A percentile compares a stretch with the other conserved stretches of the same genome.
Conservation (phyloP, 2,888 invertebrate genomes). For the Heteromyza rotundicornis region DNA sequence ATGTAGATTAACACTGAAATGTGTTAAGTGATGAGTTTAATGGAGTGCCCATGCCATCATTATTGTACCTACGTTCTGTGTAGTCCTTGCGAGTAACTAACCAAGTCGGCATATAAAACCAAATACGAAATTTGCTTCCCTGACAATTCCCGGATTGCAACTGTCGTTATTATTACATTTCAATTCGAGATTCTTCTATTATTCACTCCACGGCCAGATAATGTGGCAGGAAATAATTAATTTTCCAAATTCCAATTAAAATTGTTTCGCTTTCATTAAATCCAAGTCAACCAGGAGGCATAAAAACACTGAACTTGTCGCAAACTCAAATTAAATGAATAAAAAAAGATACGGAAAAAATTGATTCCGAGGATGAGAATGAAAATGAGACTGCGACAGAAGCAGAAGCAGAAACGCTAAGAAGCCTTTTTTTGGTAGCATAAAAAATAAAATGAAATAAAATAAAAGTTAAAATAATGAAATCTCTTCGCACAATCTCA, state of each 20-base stretch:
- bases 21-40: too few relatives aligned
- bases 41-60: too few relatives aligned
- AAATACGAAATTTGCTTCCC: too few relatives aligned
- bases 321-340: background rate
- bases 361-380: background rate
- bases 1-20: too few relatives aligned
- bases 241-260: constrained; percentile 45
- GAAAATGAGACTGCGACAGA: background rate
- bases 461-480: constrained; percentile 51
- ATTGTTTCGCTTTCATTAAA: constrained; percentile 50
- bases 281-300: constrained; percentile 1
- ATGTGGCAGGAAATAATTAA: constrained; percentile 54
- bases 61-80: too few relatives aligned
- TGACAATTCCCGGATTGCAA: too few relatives aligned
- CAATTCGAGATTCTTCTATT: too few relatives aligned
- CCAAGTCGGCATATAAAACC: too few relatives aligned
- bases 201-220: too few relatives aligned
- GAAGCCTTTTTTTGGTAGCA: background rate
- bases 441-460: background rate
- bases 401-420: background rate
- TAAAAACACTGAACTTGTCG: background rate
- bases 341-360: background rate
- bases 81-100: too few relatives aligned
- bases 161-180: too few relatives aligned
- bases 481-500: constrained; percentile 64